Base-by-base conservation (phyloP, 2,888 invertebrate species). In the Parascotia fuliginaria region DNA sequence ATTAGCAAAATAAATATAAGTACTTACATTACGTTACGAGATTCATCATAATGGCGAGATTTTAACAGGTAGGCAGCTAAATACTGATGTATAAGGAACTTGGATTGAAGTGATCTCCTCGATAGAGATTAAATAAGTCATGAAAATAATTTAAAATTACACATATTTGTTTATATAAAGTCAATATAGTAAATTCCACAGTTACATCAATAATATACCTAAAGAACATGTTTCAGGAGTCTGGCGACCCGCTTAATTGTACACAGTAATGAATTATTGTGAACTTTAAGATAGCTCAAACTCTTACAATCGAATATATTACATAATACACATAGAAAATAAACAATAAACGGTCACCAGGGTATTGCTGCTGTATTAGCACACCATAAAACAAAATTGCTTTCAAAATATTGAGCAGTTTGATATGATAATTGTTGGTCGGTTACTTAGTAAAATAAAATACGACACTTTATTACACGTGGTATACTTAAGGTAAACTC, bases 71-170 rank as follows among this genome's bases (percentile, higher is more conserved):
- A 75, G 68, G 65, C 70, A 75, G 70, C 65, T 70, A 74, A 84
- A 84, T 84, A 84, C 83, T 84, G 83, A 71, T 72, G 63, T 59
- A 64, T 74, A 77, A 84, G 83, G 83, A 84, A 84, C 83, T 82
- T 77, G 73, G 53, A 70, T 71, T 62, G 48, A n/a, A 67, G 79
- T 74, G 77, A 75, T 73, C 70, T 77, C 68, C 43, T 65, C 37
- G 33, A 63, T 60, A 55, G 67, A 64, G 56, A 57, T 56, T 53
- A 60, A 66, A 52, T 58, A 49, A 41, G 49, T 57, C 45, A 60
- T 65, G 63, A 55, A 56, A 68, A 66, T 59, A 38, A 53, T 55
- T 60, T 22, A 48, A 46, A 59, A 56, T 55, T 45, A 59, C 56
- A 52, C 38, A 14, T 48, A 45, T 51, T 47, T 63, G 40, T 50